Conservation (phyloP, 2,113 vertebrate species). For the Salvelinus alpinus region DNA sequence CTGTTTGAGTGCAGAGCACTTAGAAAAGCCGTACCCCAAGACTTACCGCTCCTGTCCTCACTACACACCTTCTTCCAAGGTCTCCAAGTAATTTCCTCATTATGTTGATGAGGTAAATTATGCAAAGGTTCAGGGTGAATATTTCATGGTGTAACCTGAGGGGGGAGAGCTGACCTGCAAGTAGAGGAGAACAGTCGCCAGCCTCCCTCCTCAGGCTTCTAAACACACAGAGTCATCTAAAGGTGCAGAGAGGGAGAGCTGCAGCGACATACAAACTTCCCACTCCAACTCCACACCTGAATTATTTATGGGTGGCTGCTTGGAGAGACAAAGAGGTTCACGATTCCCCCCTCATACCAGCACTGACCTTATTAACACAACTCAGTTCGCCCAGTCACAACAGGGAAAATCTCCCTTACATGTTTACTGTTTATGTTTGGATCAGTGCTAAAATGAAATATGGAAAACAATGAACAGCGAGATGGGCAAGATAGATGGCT, state of each 20-base stretch:
- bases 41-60: neutral
- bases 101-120: constrained; percentile 71
- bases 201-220: constrained; percentile 26
- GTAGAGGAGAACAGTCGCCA: constrained; percentile 28
- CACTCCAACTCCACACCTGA: constrained; percentile 24
- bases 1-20: neutral
- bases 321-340: constrained; percentile 30
- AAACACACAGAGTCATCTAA: constrained; percentile 30
- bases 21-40: neutral
- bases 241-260: constrained; percentile 9
- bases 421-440: constrained; percentile 48
- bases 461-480: constrained; percentile 51
- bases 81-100: constrained; percentile 46
- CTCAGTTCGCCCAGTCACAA: neutral
- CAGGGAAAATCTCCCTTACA: neutral
- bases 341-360: constrained; percentile 23
- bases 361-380: neutral
- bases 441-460: constrained; percentile 19
- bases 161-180: constrained; percentile 44
- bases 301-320: constrained; percentile 37
- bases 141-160: constrained; percentile 73
- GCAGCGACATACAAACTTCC: constrained; percentile 31
- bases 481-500: constrained; percentile 41
- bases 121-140: constrained; percentile 71
- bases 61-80: neutral